phyloP scores from a whole-genome alignment of 1,140 invertebrate genomes.

The Portunus trituberculatus region DNA sequence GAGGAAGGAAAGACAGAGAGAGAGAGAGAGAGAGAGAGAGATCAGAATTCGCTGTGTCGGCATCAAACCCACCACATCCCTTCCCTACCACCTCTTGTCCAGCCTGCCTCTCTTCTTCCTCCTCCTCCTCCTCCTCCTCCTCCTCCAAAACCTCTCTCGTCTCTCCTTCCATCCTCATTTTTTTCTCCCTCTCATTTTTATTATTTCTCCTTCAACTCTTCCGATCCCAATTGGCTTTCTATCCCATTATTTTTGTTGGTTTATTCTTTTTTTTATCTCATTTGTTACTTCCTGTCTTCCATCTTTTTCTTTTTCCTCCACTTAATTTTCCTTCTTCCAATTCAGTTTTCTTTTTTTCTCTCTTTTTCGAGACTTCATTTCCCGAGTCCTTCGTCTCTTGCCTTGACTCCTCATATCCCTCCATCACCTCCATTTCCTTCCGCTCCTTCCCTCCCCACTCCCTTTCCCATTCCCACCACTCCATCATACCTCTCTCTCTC shows the following conservation, averaged over 20 bases:
- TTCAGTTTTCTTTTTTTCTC: not conserved
- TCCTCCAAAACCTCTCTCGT: not conserved
- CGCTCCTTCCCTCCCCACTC: not conserved
- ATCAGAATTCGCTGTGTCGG: slow-evolving; percentile 10
- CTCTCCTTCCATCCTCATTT: not conserved
- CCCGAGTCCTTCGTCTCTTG: not conserved
- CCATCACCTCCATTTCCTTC: slow-evolving; percentile 14
- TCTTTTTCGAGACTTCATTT: not conserved
- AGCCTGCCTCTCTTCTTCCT: not conserved
- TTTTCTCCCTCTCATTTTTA: not conserved
- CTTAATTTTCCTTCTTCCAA: slow-evolving; percentile 14
- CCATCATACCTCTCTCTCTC: slow-evolving; percentile 31
- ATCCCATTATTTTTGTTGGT: not conserved
- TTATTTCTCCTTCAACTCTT: not conserved
- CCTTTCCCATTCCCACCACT: no score
- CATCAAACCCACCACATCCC: not conserved
- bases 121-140: slow-evolving; percentile 3
- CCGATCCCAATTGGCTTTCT: not conserved
- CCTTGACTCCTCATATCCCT: not conserved
- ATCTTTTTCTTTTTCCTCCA: not conserved
- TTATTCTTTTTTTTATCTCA: not conserved
- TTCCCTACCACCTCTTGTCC: no score
- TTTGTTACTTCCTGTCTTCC: slow-evolving; percentile 13
- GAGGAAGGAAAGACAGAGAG: not conserved
- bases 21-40: slow-evolving; percentile 1